Evolutionary conservation across 2,113 vertebrate species (phyloP), one percentile per base, ranked within the genome.

Genomic region (Anser brachyrhynchus): DNA sequence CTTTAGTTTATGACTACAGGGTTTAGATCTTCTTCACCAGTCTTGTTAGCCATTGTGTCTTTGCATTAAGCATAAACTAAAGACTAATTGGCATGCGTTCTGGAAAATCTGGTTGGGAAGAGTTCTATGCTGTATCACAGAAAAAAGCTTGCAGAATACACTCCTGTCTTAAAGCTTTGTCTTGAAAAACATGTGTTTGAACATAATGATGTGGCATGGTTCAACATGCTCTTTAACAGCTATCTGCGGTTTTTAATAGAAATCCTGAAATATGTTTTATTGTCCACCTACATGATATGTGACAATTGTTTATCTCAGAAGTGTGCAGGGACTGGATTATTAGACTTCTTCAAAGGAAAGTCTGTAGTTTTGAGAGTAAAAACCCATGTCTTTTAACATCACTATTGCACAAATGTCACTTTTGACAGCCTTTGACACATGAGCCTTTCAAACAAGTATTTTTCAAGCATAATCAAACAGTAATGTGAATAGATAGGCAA

Each of bases 311-410:
- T 37, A 11, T n/a, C 18, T 83, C 3, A 6, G 43, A 46, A 83
- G n/a, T 8, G 1, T 41, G 4, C 77, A 85, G 52, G 16, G 31
- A 17, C 13, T 84, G 37, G 52, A 46, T 75, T 79, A 33, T 73
- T n/a, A 91, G n/a, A 46, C 35, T 11, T 22, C 12, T 67, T 64
- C 28, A 59, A 39, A 39, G 70, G 57, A 58, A 82, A 72, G 43
- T 64, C 11, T 77, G 1, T 31, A 7, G 35, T 75, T 12, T 1
- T 28, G 9, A 41, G 51, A 41, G 12, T 59, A 72, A 55, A 46
- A 44, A 31, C 0, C 0, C 1, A 12, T 51, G 4, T 21, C 28
- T 57, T 44, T 17, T 33, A n/a, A 7, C 59, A 23, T 75, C 21
- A 37, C 14, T 52, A 3, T 16, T 52, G 51, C 51, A 52, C 51